Evolutionary conservation across 2,113 vertebrate genomes (phyloP).

Genomic region (Brevimyrus niger): DNA sequence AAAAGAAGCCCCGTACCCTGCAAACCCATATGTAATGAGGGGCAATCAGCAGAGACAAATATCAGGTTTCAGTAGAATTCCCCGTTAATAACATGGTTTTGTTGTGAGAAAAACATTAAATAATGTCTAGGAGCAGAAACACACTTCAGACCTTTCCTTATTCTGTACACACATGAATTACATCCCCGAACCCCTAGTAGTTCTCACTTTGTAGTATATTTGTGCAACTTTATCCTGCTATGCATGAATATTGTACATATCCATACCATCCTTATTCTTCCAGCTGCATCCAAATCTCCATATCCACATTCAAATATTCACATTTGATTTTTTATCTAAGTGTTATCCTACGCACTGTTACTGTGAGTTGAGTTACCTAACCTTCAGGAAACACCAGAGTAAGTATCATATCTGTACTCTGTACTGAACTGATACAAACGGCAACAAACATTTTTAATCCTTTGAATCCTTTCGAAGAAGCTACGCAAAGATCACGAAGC

Average conservation of each 20-base stretch:
- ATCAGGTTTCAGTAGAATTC: not conserved
- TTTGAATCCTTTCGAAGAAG: not conserved
- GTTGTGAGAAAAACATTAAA: not conserved
- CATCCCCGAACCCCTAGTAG: not conserved
- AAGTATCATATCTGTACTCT: not conserved
- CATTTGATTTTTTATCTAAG: not conserved
- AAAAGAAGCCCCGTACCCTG: not conserved
- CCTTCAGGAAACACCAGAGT: not conserved
- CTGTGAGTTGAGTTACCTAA: not conserved
- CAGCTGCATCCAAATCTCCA: not conserved
- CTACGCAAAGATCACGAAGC: not conserved
- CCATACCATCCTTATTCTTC: not conserved
- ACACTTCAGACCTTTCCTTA: not conserved
- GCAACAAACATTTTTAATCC: not conserved
- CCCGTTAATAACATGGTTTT: not conserved
- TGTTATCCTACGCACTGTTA: not conserved
- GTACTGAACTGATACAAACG: not conserved
- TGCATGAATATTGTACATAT: not conserved
- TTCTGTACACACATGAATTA: not conserved
- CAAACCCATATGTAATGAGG: not conserved
- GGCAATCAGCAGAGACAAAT: not conserved
- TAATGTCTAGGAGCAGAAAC: not conserved
- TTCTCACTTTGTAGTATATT: not conserved
- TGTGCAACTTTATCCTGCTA: not conserved
- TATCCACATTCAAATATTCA: not conserved